Base-by-base conservation (phyloP, 2,888 invertebrate genomes). In the Anoplius nigerrimus region DNA sequence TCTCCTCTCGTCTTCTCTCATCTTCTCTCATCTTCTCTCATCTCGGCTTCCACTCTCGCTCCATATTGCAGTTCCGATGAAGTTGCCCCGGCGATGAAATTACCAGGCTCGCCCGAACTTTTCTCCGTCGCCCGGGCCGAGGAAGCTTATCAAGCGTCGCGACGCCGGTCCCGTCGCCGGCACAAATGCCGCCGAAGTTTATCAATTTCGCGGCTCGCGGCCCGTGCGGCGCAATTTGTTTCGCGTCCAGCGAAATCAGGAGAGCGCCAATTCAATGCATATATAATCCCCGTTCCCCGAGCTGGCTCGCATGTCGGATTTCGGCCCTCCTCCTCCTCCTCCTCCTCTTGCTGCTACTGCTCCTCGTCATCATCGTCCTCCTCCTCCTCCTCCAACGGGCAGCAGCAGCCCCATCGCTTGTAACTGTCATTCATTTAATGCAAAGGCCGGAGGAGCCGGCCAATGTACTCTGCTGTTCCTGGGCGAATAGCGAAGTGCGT, bases 51-150 rank as follows among this genome's bases (percentile, higher is more conserved):
- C 70, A 68, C 60, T 63, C 58, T 62, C 54, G 48, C 43, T 52
- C 52, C 22, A 56, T 60, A 24, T 54, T 55, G n/a, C 42, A 51
- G 21, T 56, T 58, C 42, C 62, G 67, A 76, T 57, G 42, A 74
- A 71, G 69, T 73, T 72, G 74, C 53, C 52, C 60, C 57, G 69
- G n/a, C n/a, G n/a, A n/a, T 20, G 57, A 66, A 73, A 79, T 76
- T 79, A 71, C 69, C 16, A 15, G 20, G 60, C 34, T 22, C 46
- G 34, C 53, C 43, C 55, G 52, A 74, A 76, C 64, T 74, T 74
- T 62, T 34, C 58, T 48, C 51, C 58, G 46, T 51, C 54, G 16
- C 52, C 34, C 34, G 34, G 34, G 4, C 34, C 34, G 34, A 3
- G 34, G 34, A 34, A 34, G 34, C 6, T 34, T 34, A 34, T 34